phyloP scores from a whole-genome alignment of 2,888 invertebrate genomes.

The Oeneis ivallda region DNA sequence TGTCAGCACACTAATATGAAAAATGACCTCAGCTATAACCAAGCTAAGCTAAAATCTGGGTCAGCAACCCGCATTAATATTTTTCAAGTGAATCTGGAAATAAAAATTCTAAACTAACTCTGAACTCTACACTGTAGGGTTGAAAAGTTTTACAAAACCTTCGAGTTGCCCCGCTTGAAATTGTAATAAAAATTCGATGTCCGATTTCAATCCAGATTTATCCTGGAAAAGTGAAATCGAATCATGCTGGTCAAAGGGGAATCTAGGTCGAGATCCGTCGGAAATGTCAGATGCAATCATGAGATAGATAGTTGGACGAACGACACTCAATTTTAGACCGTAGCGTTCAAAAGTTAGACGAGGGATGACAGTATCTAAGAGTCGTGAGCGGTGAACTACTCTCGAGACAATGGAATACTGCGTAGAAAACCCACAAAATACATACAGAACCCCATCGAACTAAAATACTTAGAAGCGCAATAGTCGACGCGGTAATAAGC shows the following conservation, averaged over 20 bases:
- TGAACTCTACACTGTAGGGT: too few species aligned
- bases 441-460: too few species aligned
- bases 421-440: background rate
- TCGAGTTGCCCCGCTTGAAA: too few species aligned
- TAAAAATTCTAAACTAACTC: too few species aligned
- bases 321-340: background rate
- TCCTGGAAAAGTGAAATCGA: background rate
- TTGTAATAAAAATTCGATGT: background rate
- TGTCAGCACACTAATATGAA: too few species aligned
- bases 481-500: too few species aligned
- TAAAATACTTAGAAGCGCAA: too few species aligned
- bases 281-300: background rate
- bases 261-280: background rate
- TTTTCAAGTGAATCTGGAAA: too few species aligned
- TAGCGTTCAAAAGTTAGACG: background rate
- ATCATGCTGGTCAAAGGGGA: slow-evolving; percentile 4
- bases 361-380: slow-evolving; percentile 1
- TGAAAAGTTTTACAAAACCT: too few species aligned
- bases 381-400: background rate
- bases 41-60: too few species aligned
- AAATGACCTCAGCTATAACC: too few species aligned
- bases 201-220: background rate
- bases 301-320: background rate
- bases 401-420: background rate
- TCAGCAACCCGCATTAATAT: too few species aligned